Evolutionary conservation across 92 coral and sea anemone species (phyloP), one percentile per base, ranked within the genome.

Genomic region (Umimayanthus kanabou): DNA sequence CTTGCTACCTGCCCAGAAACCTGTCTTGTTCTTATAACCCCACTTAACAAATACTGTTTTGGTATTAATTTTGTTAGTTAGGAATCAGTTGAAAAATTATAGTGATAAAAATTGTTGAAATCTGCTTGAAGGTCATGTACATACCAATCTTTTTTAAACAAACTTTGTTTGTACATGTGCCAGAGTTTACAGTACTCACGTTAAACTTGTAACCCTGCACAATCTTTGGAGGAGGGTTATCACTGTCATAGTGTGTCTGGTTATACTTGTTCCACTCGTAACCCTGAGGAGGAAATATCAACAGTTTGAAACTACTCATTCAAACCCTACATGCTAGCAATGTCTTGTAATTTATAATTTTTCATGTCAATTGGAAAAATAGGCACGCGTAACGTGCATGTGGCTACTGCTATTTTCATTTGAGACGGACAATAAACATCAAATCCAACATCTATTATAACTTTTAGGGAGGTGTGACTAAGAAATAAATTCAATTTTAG

Each of bases 221-320:
- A 79, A 97, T 97, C 82, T 97, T 97, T 23, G 99, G 99, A 15
- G 99, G 99, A 77, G 99, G 99, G 78, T 95, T 97, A 58, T 97
- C 99, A 78, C 96, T 94, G 87, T 97, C 99, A 37, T 97, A 97
- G 89, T 97, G 99, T 22, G 99, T 97, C 86, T 97, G 99, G 85
- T 97, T 97, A 89, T 97, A 97, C 82, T 97, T 97, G 90, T 97
- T 97, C 99, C 99, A 97, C 84, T 97, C 99, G 82, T 97, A 97
- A 39, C 99, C 99, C 99, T 97, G 67, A 25, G 42, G 40, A 29
- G 37, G 73, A 18, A 61, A 61, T 18, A 26, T 61, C 26, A 61
- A 61, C 69, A 61, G 37, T 33, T 33, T 2, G 7, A 22, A 61
- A 15, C 8, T 61, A 4, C 4, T 18, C 26, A 18, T 23, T 25